Percentiles rank a stretch among this genome's conserved stretches.
phyloP scores from a whole-genome alignment of 2,888 invertebrate genomes.

The Oscheius onirici region DNA sequence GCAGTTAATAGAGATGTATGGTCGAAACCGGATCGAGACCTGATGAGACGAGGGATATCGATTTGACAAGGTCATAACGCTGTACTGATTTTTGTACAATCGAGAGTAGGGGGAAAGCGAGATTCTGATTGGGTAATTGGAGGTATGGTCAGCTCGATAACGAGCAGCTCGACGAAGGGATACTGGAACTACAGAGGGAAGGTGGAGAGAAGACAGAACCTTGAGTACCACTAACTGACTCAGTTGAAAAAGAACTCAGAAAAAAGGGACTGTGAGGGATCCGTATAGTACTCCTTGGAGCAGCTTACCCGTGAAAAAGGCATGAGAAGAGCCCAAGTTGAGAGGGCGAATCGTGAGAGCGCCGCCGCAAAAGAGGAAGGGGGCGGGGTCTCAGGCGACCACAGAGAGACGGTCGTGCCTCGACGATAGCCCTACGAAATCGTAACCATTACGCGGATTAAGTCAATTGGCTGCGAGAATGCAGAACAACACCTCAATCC shows the following conservation, averaged over 20 bases:
- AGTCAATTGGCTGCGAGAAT: conserved; percentile 13
- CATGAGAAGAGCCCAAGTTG: conserved; percentile 28
- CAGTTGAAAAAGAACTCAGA: too few relatives aligned
- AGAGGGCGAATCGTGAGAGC: conserved; percentile 32
- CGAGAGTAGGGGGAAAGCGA: conserved; percentile 6
- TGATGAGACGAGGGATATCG: conserved; percentile 26
- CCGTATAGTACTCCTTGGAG: too few relatives aligned
- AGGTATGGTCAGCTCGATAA: too few relatives aligned
- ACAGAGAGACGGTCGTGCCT: conserved; percentile 14
- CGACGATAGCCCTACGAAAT: conserved; percentile 21
- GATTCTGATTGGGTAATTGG: not conserved
- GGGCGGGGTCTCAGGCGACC: conserved; percentile 4
- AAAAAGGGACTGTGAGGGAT: too few relatives aligned
- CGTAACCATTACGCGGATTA: conserved; percentile 32
- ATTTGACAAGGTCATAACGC: conserved; percentile 18
- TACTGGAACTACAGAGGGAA: too few relatives aligned
- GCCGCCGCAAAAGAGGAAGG: conserved; percentile 32
- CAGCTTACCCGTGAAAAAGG: conserved; percentile 21
- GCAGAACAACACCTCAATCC: not conserved
- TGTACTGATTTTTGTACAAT: too few relatives aligned
- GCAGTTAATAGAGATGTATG: conserved; percentile 10
- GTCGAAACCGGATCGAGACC: conserved; percentile 24
- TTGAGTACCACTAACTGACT: too few relatives aligned
- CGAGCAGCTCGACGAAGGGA: too few relatives aligned
- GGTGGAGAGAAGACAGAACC: too few relatives aligned